A percentile compares a stretch with the other conserved stretches of the same genome.
phyloP scores from a whole-genome alignment of 2,113 vertebrate species.

The Charina bottae region DNA sequence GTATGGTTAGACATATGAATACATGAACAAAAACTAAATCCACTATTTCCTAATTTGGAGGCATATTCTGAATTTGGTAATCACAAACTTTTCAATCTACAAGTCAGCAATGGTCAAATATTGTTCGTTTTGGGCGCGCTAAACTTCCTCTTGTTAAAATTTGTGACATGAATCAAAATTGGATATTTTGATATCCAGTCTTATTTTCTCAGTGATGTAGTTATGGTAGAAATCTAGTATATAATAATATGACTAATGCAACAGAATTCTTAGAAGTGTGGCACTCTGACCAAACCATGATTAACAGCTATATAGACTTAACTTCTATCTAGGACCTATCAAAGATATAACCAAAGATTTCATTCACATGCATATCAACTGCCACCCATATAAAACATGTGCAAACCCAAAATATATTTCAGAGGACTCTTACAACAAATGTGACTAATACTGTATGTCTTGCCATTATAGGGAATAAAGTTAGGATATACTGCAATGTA shows the following conservation, averaged over 20 bases:
- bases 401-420: background rate
- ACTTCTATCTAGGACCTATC: background rate
- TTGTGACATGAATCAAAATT: background rate
- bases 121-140: background rate
- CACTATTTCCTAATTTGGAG: background rate
- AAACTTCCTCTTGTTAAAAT: background rate
- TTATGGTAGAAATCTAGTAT: background rate
- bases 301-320: background rate
- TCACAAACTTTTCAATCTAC: background rate
- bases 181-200: background rate
- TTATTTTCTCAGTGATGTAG: background rate
- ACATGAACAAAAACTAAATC: background rate
- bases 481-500: background rate
- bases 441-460: background rate
- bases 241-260: background rate
- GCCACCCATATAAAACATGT: background rate
- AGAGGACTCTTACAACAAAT: background rate
- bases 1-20: background rate
- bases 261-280: background rate
- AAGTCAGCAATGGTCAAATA: background rate
- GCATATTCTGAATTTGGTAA: background rate
- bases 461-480: background rate
- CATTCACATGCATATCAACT: background rate
- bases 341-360: background rate
- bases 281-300: background rate